Base-by-base conservation (phyloP, 2,888 invertebrate genomes). In the Dexiosoma caninum region DNA sequence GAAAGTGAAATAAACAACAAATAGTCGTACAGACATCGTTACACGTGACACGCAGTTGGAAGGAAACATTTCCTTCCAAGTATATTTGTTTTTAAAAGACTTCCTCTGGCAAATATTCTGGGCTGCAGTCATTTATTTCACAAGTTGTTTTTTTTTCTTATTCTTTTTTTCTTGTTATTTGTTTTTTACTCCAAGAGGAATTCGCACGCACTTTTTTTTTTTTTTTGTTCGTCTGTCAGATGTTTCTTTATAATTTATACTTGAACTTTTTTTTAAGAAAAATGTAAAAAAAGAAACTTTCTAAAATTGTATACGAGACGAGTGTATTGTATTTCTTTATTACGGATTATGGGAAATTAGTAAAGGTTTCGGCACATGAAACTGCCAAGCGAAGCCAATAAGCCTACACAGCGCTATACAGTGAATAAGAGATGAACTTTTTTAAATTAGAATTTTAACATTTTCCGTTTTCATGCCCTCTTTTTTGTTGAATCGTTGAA, bases 201-300 rank as follows among this genome's bases (percentile, higher is more conserved):
- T 75, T 75, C 19, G 19, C 51, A 67, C 59, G 67, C 67, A 67
- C 51, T 59, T 55, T 46, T 35, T 32, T 21, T 44, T 40, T 51
- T 55, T 40, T 35, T 32, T 16, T 21, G 7, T n/a, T 23, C 32
- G n/a, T 9, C 30, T 59, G 21, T 14, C 32, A 40, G 9, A 16
- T 67, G 42, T 32, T 59, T 40, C 9, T 37, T 37, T 19, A 37
- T 30, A 27, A 51, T 32, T 23, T 12, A 27, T 27, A 12, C 16
- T 16, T 35, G 3, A 6, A 55, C 2, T 35, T 35, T 42, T 12
- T 9, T 2, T 10, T 14, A 30, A n/a, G 3, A 51, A 66, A 66
- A 21, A 35, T 14, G 6, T 27, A 0, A 16, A 14, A n/a, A n/a
- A n/a, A n/a, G n/a, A n/a, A 12, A 44, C 42, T 35, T 23, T 30